These are phyloP conservation scores for Cepaea hortensis DNA, from an alignment of 2,888 invertebrate species.

Conservation along the genomic window DNA sequence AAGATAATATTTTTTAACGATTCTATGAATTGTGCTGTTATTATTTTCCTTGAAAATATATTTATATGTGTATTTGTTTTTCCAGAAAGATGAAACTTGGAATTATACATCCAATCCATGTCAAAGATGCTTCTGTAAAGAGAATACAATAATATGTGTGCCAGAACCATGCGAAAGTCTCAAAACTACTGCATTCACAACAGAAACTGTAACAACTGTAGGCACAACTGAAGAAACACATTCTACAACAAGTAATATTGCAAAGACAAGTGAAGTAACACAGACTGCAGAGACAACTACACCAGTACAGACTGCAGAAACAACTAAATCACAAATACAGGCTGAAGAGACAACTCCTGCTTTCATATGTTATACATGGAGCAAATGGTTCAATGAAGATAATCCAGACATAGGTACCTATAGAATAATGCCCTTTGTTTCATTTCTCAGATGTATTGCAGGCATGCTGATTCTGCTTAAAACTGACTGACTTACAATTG, in stretches of 20 bases:
- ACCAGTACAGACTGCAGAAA: too few species aligned
- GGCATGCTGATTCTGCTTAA: too few species aligned
- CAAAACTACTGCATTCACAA: conserved; percentile 42
- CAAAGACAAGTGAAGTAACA: too few species aligned
- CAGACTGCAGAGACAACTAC: too few species aligned
- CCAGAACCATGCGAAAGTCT: conserved; percentile 52
- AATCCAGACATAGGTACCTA: conserved; percentile 54
- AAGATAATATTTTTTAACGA: too few species aligned
- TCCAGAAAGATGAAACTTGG: conserved; percentile 83
- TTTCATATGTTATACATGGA: conserved; percentile 50
- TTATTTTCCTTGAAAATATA: too few species aligned
- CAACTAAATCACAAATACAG: too few species aligned
- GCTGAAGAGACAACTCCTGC: too few species aligned
- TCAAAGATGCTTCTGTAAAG: conserved; percentile 87
- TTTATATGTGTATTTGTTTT: not conserved
- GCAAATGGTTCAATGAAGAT: conserved; percentile 61
- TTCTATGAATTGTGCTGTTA: too few species aligned
- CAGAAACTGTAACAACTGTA: not conserved
- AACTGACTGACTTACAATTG: too few species aligned
- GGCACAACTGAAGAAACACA: not conserved
- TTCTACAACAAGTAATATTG: conserved; percentile 1
- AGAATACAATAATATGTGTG: conserved; percentile 85
- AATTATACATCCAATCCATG: conserved; percentile 79
- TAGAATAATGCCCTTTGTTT: conserved; percentile 4
- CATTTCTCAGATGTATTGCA: too few species aligned